A percentile compares a stretch with the other conserved stretches of the same genome.
These are phyloP conservation scores for Syrphus vitripennis DNA, from an alignment of 2,888 invertebrate species.

Conservation along the genomic window DNA sequence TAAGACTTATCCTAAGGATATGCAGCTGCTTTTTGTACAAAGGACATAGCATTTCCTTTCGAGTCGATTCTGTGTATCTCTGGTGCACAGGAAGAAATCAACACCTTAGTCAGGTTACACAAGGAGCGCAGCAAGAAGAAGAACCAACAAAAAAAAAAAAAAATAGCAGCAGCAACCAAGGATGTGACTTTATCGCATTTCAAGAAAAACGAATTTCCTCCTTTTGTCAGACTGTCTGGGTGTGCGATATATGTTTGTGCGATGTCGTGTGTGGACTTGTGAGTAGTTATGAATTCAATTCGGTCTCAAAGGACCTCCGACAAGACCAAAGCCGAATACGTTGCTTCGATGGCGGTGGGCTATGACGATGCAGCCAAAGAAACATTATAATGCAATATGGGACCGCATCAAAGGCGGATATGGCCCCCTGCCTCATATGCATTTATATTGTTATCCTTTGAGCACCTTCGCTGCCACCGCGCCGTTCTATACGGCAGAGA, in stretches of 20 bases:
- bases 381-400: conserved; percentile 58
- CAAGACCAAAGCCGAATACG: neutral
- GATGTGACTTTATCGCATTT: conserved; percentile 67
- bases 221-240: neutral
- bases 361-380: neutral
- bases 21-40: conserved; percentile 61
- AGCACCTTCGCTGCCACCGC: neutral
- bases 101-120: conserved; percentile 37
- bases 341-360: neutral
- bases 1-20: conserved; percentile 66
- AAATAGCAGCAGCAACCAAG: neutral
- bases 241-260: neutral
- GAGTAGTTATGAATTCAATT: conserved; percentile 39
- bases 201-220: conserved; percentile 53
- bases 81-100: conserved; percentile 56
- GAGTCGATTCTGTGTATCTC: neutral
- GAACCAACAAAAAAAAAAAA: neutral
- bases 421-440: conserved; percentile 56
- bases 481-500: neutral
- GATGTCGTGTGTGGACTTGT: neutral
- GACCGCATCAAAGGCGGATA: conserved; percentile 59
- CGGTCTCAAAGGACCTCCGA: conserved; percentile 42
- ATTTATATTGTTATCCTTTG: conserved; percentile 71
- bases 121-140: neutral
- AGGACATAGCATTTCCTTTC: conserved; percentile 50